phyloP scores from a whole-genome alignment of 2,888 invertebrate genomes.

The Cheilosia soror region DNA sequence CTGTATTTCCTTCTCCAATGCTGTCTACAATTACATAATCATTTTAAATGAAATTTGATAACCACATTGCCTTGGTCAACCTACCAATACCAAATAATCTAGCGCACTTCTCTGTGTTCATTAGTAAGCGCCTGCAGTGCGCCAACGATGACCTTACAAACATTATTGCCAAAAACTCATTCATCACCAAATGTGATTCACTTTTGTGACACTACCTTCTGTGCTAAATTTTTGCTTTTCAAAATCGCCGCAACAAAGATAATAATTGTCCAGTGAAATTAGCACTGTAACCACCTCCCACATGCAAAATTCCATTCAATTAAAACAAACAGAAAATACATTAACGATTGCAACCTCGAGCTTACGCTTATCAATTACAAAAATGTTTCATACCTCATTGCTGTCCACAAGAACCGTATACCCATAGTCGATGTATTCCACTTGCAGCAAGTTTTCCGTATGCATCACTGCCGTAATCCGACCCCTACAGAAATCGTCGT shows the following conservation, averaged over 20 bases:
- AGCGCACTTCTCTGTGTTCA: slow-evolving; percentile 4
- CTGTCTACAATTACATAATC: slow-evolving; percentile 25
- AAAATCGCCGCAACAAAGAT: slow-evolving; percentile 31
- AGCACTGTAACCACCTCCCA: slow-evolving; percentile 67
- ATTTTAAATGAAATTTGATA: slow-evolving; percentile 37
- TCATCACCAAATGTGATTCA: slow-evolving; percentile 48
- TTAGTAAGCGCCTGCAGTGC: slow-evolving; percentile 39
- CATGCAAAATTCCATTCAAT: slow-evolving; percentile 70
- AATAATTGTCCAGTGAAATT: slow-evolving; percentile 35
- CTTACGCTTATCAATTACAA: slow-evolving; percentile 11
- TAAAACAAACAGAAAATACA: slow-evolving; percentile 35
- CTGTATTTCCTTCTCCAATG: not conserved
- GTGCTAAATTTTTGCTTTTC: not conserved
- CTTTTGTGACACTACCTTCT: not conserved
- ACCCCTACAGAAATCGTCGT: slow-evolving; percentile 87
- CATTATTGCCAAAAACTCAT: slow-evolving; percentile 24
- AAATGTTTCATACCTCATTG: slow-evolving; percentile 83
- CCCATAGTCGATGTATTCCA: slow-evolving; percentile 89
- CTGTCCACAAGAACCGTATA: slow-evolving; percentile 86
- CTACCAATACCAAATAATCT: not conserved
- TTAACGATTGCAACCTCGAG: slow-evolving; percentile 11
- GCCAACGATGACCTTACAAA: slow-evolving; percentile 12
- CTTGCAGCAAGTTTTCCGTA: slow-evolving; percentile 85
- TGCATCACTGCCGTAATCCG: slow-evolving; percentile 85
- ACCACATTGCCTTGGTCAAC: slow-evolving; percentile 10